phyloP scores from a whole-genome alignment of 2,797 vertebrate species.

The Cygnus olor region DNA sequence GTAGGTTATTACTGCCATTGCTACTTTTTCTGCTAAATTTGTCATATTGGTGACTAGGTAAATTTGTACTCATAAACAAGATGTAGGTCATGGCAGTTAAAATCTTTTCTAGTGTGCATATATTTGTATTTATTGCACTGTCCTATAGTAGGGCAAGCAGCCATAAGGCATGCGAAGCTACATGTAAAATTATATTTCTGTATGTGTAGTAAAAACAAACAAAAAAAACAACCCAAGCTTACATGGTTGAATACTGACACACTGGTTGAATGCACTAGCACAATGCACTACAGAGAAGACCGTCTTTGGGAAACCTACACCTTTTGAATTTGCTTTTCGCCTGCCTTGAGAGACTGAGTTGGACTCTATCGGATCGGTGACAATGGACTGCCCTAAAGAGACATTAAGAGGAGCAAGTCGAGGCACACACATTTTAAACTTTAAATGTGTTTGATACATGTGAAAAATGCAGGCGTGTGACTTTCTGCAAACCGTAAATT shows the following conservation, averaged over 20 bases:
- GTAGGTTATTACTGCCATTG: slow-evolving; percentile 59
- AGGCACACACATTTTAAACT: slow-evolving; percentile 23
- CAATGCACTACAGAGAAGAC: slow-evolving; percentile 70
- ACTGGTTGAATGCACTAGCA: slow-evolving; percentile 64
- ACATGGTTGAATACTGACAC: slow-evolving; percentile 61
- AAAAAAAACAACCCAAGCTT: slow-evolving; percentile 8
- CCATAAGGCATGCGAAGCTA: slow-evolving; percentile 60
- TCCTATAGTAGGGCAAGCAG: slow-evolving; percentile 69
- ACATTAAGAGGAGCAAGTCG: slow-evolving; percentile 39
- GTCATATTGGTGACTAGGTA: slow-evolving; percentile 70
- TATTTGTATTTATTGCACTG: slow-evolving; percentile 77
- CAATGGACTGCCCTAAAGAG: slow-evolving; percentile 40
- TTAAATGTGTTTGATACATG: slow-evolving; percentile 13
- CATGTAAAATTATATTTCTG: slow-evolving; percentile 69
- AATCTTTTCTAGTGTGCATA: slow-evolving; percentile 71
- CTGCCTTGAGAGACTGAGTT: slow-evolving; percentile 47
- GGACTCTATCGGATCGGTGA: slow-evolving; percentile 3
- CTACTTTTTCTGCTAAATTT: slow-evolving; percentile 64
- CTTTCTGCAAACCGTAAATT: slow-evolving; percentile 26
- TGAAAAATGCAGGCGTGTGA: slow-evolving; percentile 28
- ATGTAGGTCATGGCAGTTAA: slow-evolving; percentile 63
- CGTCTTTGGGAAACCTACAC: slow-evolving; percentile 58
- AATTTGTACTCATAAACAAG: slow-evolving; percentile 68
- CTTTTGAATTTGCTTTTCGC: slow-evolving; percentile 47
- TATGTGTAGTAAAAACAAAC: slow-evolving; percentile 51